A percentile compares a stretch with the other conserved stretches of the same genome.
These are phyloP conservation scores for Anastrepha ludens DNA, from an alignment of 1,140 invertebrate species.

Conservation along the genomic window DNA sequence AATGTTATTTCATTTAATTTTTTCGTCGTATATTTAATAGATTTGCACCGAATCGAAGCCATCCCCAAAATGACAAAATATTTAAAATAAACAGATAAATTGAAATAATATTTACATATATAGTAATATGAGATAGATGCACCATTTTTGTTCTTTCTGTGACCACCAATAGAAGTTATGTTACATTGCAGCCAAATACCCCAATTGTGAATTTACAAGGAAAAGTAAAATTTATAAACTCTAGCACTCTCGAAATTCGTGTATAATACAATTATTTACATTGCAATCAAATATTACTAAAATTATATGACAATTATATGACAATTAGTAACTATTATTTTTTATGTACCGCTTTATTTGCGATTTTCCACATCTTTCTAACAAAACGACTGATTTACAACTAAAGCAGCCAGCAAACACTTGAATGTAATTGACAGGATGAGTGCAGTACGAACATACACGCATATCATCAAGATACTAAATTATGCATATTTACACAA, in stretches of 20 bases:
- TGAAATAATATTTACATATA: too few relatives aligned
- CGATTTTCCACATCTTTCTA: constrained; percentile 57
- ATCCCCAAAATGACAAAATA: too few relatives aligned
- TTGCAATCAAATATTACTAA: not conserved
- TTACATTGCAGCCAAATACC: not conserved
- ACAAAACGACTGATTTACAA: constrained; percentile 34
- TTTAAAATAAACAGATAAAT: too few relatives aligned
- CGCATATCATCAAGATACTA: not conserved
- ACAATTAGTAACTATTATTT: not conserved
- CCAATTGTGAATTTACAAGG: not conserved
- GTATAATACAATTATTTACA: constrained; percentile 49
- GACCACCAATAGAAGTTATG: too few relatives aligned
- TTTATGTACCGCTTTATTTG: constrained; percentile 55
- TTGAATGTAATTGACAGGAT: constrained; percentile 26
- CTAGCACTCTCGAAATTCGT: not conserved
- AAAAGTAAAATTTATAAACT: not conserved
- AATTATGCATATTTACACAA: not conserved
- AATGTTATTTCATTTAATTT: not conserved
- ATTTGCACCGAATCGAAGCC: too few relatives aligned
- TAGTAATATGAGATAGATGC: too few relatives aligned
- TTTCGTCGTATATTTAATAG: too few relatives aligned
- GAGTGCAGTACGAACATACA: not conserved
- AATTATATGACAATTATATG: not conserved
- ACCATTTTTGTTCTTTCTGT: too few relatives aligned
- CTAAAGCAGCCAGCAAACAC: constrained; percentile 42